Percentiles rank a stretch among this genome's conserved stretches.
Conservation (phyloP, 2,113 vertebrate genomes). For the Baryphthengus martii region DNA sequence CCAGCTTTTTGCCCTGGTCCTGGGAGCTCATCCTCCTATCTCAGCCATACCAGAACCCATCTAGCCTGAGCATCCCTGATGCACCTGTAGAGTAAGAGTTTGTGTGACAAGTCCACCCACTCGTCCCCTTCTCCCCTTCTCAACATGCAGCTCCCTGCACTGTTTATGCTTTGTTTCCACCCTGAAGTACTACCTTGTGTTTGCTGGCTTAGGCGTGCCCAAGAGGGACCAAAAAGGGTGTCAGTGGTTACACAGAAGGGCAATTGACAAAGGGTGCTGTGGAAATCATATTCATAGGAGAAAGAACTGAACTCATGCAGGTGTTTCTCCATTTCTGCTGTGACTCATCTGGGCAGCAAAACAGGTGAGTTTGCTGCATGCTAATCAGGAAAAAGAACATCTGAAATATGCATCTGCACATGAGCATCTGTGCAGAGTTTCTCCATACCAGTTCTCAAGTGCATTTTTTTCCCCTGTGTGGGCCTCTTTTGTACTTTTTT, state of each 20-base stretch:
- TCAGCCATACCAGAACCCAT: not conserved
- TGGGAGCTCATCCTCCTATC: not conserved
- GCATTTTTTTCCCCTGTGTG: constrained; percentile 26
- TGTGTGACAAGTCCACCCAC: not conserved
- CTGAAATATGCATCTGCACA: constrained; percentile 69
- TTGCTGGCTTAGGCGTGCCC: not conserved
- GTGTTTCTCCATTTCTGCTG: constrained; percentile 38
- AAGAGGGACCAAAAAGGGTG: not conserved
- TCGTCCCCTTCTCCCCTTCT: not conserved
- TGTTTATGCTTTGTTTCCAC: not conserved
- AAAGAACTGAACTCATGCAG: constrained; percentile 17
- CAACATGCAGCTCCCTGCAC: not conserved
- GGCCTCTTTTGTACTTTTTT: constrained; percentile 35
- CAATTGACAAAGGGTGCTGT: not conserved
- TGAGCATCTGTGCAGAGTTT: constrained; percentile 64
- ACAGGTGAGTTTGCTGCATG: constrained; percentile 64
- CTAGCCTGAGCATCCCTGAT: not conserved
- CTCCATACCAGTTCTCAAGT: constrained; percentile 52
- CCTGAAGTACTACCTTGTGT: not conserved
- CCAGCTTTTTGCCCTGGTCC: not conserved
- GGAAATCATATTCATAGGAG: constrained; percentile 7
- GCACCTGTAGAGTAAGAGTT: not conserved
- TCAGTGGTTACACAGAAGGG: not conserved
- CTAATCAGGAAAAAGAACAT: constrained; percentile 55
- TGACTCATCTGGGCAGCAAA: constrained; percentile 53